Evolutionary conservation across 2,113 vertebrate genomes (phyloP).

Genomic region (Pholis gunnellus): DNA sequence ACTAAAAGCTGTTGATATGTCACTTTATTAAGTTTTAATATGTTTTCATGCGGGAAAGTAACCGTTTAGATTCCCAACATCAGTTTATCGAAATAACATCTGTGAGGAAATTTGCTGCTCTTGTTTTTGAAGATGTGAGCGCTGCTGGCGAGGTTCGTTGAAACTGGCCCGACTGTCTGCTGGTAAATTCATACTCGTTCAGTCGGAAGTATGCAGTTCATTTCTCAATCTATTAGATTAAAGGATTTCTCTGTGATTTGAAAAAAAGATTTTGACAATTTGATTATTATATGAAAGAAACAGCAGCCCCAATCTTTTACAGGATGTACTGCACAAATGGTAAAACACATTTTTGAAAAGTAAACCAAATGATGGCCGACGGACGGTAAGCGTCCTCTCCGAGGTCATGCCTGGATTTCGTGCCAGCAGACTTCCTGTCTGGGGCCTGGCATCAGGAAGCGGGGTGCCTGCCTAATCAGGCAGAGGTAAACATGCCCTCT

Average conservation of each 20-base stretch:
- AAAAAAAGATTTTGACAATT: background rate
- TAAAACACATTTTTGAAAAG: background rate
- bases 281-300: constrained; percentile 15
- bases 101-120: too few species aligned
- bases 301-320: background rate
- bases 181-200: too few species aligned
- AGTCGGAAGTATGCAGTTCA: too few species aligned
- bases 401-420: constrained; percentile 12
- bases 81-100: too few species aligned
- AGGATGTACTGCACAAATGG: background rate
- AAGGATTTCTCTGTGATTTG: background rate
- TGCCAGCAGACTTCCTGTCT: constrained; percentile 68
- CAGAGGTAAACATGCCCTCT: constrained; percentile 62
- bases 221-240: too few species aligned
- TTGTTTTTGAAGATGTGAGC: too few species aligned
- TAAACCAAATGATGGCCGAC: background rate
- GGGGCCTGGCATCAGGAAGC: constrained; percentile 71
- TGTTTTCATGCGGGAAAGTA: too few species aligned
- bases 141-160: too few species aligned
- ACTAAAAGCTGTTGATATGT: background rate
- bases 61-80: too few species aligned
- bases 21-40: background rate
- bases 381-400: background rate
- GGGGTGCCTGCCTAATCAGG: constrained; percentile 68
- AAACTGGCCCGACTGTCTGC: too few species aligned